Base-by-base conservation (phyloP, 2,113 vertebrate genomes). In the Bubalus kerabau region DNA sequence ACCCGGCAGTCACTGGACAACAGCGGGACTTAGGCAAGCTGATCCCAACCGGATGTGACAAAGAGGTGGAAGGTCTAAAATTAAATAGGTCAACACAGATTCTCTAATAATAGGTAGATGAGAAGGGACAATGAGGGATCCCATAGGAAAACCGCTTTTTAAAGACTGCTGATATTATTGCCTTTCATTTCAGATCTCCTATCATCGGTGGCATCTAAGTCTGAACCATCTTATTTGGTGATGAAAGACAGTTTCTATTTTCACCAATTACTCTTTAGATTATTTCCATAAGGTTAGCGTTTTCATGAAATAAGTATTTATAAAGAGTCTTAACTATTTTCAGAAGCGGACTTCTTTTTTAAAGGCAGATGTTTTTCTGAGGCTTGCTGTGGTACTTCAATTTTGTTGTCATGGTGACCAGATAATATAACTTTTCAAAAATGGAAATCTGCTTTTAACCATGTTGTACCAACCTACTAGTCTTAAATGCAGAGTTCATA, bases 381-480 rank as follows among this genome's bases (percentile, higher is more conserved):
- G 30, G 17, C 76, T 97, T 78, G 60, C 89, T 56, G 0, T 62
- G 36, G 9, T 67, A 43, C 36, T 60, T 88, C 82, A 87, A 40
- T 95, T 94, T 92, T 80, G 95, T 97, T 96, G 97, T 96, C 97
- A 97, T 95, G 85, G 97, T 88, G 71, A 97, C 87, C 84, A 94
- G 93, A 90, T 95, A 85, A 97, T 57, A 60, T 74, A 98, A 98
- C 93, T 98, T 98, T 86, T 90, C 94, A 90, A 93, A 97, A 95
- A 97, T 74, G 87, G 88, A 96, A 97, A 90, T 90, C 56, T 67
- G 90, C 59, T 89, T 92, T 95, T 86, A 96, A 87, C 81, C 74
- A 82, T 76, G 67, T 84, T 94, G 16, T 16, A 89, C 24, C 46
- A 97, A 57, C 36, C 16, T 94, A 2, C 43, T 52, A 48, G 17